phyloP scores from a whole-genome alignment of 2,797 vertebrate species.

The Tangara arthus region DNA sequence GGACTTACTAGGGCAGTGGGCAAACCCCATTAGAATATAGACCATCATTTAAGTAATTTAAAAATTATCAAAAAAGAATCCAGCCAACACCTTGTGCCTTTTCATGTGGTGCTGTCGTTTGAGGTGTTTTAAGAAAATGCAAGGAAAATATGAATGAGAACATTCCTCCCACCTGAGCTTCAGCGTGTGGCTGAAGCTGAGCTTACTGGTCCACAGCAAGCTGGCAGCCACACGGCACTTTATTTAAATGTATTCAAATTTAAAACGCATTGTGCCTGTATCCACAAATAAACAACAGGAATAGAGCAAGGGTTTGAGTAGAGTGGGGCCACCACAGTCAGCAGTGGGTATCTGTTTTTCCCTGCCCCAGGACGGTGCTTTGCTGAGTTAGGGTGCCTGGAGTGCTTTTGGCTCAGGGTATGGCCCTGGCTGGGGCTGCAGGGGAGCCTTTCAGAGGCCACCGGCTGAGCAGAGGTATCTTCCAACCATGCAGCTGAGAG shows the following conservation, averaged over 20 bases:
- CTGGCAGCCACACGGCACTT: neutral
- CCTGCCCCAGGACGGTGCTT: fast-evolving
- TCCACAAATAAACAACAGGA: neutral
- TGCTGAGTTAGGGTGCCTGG: neutral
- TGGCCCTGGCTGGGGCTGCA: neutral
- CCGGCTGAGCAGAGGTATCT: neutral
- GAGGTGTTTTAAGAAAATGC: neutral
- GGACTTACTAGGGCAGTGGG: neutral
- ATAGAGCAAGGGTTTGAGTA: neutral
- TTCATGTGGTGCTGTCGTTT: neutral
- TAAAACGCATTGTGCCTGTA: neutral
- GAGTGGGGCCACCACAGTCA: neutral
- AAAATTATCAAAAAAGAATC: neutral
- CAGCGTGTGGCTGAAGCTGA: neutral
- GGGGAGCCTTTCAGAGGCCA: neutral
- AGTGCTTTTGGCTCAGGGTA: neutral
- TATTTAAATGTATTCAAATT: neutral
- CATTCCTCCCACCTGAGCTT: neutral
- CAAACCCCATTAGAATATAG: conserved; percentile 4
- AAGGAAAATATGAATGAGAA: neutral
- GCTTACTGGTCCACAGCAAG: neutral
- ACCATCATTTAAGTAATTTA: neutral
- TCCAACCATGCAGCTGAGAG: fast-evolving
- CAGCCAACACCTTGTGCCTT: neutral
- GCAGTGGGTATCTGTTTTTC: neutral